Evolutionary conservation across 2,113 vertebrate species (phyloP), one percentile per base, ranked within the genome.

Genomic region (Carassius gibelio): DNA sequence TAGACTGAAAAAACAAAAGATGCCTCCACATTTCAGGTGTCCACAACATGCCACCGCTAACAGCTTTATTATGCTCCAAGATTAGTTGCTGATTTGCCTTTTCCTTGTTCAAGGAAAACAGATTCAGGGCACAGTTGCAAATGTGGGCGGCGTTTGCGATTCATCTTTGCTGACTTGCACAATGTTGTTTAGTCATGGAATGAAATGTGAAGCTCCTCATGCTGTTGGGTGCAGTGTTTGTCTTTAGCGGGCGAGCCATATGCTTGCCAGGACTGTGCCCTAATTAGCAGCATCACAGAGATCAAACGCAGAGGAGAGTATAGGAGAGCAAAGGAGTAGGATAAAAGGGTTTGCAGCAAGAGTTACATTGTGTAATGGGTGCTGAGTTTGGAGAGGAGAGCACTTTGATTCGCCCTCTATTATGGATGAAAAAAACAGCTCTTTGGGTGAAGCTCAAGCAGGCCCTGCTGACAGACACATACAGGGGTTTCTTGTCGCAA

Each of bases 251-350:
- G 42, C 81, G 87, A 90, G 93, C 91, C 93, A 94, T 93, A 91
- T 91, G 90, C 91, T 90, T 93, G 90, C 92, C 91, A 94, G 89
- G 91, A 89, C 91, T 90, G 86, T 90, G 83, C 88, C 88, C 92
- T 95, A 91, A 94, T 94, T 95, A 95, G 90, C 91, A 89, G 91
- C 92, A 95, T 92, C 93, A 93, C 89, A 82, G 87, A 94, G 93
- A 95, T 93, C 92, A 94, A 94, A 94, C 89, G 90, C 90, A 90
- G 87, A 89, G 90, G 89, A 86, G 87, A 92, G 88, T 84, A 91
- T 87, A 89, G 90, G 90, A 93, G 93, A 91, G 92, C 91, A 93
- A 87, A 89, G 88, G 91, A 93, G 89, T 81, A 82, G 88, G 92
- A 94, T 94, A 91, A 93, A 95, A 94, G 92, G 42, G 89, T 89